Conservation (phyloP, 2,888 invertebrate genomes). For the Leptinotarsa juncta region DNA sequence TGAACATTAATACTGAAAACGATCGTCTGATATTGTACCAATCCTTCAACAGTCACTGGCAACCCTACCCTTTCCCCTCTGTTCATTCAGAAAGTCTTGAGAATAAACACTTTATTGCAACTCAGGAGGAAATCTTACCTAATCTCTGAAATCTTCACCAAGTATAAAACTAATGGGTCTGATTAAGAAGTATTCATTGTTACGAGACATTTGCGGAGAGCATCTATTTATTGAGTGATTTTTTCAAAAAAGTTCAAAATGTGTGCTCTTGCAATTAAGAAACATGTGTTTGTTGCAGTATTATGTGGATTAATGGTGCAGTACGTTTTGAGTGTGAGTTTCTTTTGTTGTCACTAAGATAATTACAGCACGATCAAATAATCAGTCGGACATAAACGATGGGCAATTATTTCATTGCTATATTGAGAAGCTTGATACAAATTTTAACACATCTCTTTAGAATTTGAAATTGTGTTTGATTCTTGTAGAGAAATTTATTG, state of each 20-base stretch:
- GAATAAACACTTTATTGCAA: conserved; percentile 36
- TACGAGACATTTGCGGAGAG: conserved; percentile 24
- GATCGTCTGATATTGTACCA: not conserved
- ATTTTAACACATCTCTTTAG: too few relatives aligned
- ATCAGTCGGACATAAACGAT: not conserved
- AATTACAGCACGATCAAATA: not conserved
- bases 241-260: conserved; percentile 33
- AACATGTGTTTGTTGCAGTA: conserved; percentile 51
- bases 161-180: conserved; percentile 54
- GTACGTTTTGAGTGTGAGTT: conserved; percentile 59
- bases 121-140: conserved; percentile 52
- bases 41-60: not conserved
- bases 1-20: not conserved
- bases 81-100: conserved; percentile 42
- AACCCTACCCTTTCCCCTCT: conserved; percentile 8
- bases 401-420: not conserved
- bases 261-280: conserved; percentile 44
- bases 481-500: too few relatives aligned
- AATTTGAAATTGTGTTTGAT: too few relatives aligned
- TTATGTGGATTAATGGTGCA: conserved; percentile 59
- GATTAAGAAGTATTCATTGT: conserved; percentile 46
- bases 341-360: not conserved
- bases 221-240: not conserved
- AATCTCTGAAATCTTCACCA: conserved; percentile 55
- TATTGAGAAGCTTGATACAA: too few relatives aligned